phyloP scores from a whole-genome alignment of 2,113 vertebrate genomes.

The Charina bottae region DNA sequence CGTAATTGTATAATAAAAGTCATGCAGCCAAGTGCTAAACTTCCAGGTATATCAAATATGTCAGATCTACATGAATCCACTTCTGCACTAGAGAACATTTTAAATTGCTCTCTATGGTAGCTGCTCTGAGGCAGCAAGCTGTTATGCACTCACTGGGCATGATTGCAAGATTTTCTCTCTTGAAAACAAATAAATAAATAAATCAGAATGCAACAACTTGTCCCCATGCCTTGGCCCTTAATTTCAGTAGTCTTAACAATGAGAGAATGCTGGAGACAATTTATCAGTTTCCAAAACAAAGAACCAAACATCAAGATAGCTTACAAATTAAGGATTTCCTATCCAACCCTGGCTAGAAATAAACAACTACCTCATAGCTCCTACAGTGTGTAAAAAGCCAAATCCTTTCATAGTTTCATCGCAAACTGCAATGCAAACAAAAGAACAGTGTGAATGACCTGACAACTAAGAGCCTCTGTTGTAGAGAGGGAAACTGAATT shows the following conservation, averaged over 20 bases:
- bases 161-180: neutral
- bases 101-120: neutral
- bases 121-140: neutral
- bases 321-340: neutral
- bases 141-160: neutral
- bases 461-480: neutral
- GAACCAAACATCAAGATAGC: neutral
- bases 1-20: neutral
- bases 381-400: neutral
- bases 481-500: neutral
- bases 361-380: neutral
- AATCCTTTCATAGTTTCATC: neutral
- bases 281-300: neutral
- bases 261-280: neutral
- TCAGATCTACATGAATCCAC: neutral
- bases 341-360: too few relatives aligned
- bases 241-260: constrained; percentile 13
- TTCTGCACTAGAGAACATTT: neutral
- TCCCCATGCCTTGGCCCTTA: neutral
- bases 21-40: neutral
- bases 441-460: neutral
- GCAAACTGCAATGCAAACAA: constrained; percentile 4
- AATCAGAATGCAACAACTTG: neutral
- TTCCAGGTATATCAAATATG: neutral
- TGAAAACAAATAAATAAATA: neutral